Base-by-base conservation (phyloP, 2,888 invertebrate genomes). In the Agriopis aurantiaria region DNA sequence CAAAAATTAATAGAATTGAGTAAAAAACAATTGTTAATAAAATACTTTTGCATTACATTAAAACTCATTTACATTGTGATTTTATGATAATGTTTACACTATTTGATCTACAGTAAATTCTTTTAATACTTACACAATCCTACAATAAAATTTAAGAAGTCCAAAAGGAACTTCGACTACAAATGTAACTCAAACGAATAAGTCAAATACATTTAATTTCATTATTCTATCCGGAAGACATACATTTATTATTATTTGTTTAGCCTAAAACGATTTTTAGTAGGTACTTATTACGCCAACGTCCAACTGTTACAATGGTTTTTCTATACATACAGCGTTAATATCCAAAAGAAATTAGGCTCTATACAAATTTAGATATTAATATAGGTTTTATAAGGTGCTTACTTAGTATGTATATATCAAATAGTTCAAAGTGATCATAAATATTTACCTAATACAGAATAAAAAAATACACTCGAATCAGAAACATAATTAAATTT, bases 151-250 rank as follows among this genome's bases (percentile, higher is more conserved):
- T 69, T 76, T 60, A 65, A 10, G 82, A 90, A 89, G 90, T 87
- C 88, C 90, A 92, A 91, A 90, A 91, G 87, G 89, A 88, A 88
- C 89, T 85, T 80, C 83, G 41, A 43, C 14, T 80, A 80, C 82
- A 82, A 81, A 59, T 53, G 53, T 75, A 86, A 89, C 86, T 82
- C 85, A 88, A 87, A 86, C 80, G 82, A 84, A 84, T 87, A 87
- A 89, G 88, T 88, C 87, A 85, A 93, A 90, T 88, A 87, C 79
- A 82, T 87, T 69, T 86, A 87, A n/a, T 45, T 45, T 88, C 86
- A 87, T 71, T 67, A 87, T 78, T 81, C 93, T 94, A 93, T 86
- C 85, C 93, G 94, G 94, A 94, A 94, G 94, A 94, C 94, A 87
- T 88, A 92, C 89, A 91, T 93, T 75, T 67, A 71, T 91, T 91